These are phyloP conservation scores for Aplocera efformata DNA, from an alignment of 2,888 invertebrate genomes.

Conservation along the genomic window DNA sequence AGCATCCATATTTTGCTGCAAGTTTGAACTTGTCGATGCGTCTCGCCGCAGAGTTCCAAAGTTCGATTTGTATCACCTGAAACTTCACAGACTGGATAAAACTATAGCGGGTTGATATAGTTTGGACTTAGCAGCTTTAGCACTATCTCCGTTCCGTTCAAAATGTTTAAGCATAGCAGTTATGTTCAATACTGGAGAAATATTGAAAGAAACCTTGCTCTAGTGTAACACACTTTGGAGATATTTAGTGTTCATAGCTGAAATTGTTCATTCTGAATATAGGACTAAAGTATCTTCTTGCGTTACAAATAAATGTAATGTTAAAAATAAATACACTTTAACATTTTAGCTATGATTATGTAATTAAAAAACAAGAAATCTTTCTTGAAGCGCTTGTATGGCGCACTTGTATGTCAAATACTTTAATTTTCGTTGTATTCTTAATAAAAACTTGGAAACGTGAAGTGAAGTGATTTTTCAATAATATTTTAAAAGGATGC, in stretches of 20 bases:
- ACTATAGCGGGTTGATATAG: conserved; percentile 12
- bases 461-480: too few relatives aligned
- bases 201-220: not conserved
- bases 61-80: conserved; percentile 27
- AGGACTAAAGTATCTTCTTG: too few relatives aligned
- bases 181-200: not conserved
- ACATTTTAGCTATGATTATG: too few relatives aligned
- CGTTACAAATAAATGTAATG: too few relatives aligned
- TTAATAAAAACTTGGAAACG: too few relatives aligned
- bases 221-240: not conserved
- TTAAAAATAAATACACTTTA: too few relatives aligned
- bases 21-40: conserved; percentile 21
- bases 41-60: conserved; percentile 24
- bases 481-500: too few relatives aligned
- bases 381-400: too few relatives aligned
- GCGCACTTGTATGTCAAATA: too few relatives aligned
- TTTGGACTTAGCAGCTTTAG: conserved; percentile 9
- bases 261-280: too few relatives aligned
- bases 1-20: conserved; percentile 13
- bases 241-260: not conserved
- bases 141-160: conserved; percentile 3
- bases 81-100: conserved; percentile 30
- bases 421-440: too few relatives aligned
- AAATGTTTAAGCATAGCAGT: conserved; percentile 3
- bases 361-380: too few relatives aligned